Evolutionary conservation across 2,113 vertebrate genomes (phyloP).

Genomic region (Xerus inauris): DNA sequence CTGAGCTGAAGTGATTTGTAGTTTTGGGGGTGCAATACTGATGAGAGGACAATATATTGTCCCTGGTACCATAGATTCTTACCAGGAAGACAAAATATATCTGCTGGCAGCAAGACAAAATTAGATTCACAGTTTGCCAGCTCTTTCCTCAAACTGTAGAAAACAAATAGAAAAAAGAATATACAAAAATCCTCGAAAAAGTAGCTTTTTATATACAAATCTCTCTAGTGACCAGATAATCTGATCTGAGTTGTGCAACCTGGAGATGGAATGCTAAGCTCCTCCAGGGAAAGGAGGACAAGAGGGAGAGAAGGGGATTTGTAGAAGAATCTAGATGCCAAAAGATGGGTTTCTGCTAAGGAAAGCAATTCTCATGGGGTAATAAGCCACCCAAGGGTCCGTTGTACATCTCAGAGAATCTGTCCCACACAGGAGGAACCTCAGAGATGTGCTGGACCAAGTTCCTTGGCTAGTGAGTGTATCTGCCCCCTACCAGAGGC

Average conservation of each 20-base stretch:
- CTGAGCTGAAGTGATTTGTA: conserved; percentile 37
- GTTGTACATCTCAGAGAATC: not conserved
- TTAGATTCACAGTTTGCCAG: conserved; percentile 76
- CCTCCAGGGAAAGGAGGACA: not conserved
- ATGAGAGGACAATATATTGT: conserved; percentile 36
- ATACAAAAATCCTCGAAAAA: conserved; percentile 80
- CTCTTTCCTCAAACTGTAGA: conserved; percentile 71
- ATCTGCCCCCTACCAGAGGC: not conserved
- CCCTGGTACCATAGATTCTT: conserved; percentile 40
- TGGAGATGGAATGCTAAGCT: conserved; percentile 49
- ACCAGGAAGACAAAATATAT: conserved; percentile 72
- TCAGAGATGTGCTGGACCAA: not conserved
- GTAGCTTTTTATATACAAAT: conserved; percentile 80
- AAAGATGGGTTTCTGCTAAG: not conserved
- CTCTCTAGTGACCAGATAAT: conserved; percentile 69
- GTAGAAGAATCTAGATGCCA: conserved; percentile 29
- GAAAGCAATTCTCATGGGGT: not conserved
- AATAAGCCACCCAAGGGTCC: not conserved
- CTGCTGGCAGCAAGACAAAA: conserved; percentile 67
- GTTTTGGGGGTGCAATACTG: conserved; percentile 68
- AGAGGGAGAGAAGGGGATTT: not conserved
- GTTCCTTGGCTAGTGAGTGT: not conserved
- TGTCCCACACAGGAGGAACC: not conserved
- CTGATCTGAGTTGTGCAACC: conserved; percentile 61
- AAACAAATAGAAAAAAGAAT: conserved; percentile 81